Evolutionary conservation across 2,797 vertebrate genomes (phyloP), one percentile per base, ranked within the genome.

Genomic region (Delichon dasypus): DNA sequence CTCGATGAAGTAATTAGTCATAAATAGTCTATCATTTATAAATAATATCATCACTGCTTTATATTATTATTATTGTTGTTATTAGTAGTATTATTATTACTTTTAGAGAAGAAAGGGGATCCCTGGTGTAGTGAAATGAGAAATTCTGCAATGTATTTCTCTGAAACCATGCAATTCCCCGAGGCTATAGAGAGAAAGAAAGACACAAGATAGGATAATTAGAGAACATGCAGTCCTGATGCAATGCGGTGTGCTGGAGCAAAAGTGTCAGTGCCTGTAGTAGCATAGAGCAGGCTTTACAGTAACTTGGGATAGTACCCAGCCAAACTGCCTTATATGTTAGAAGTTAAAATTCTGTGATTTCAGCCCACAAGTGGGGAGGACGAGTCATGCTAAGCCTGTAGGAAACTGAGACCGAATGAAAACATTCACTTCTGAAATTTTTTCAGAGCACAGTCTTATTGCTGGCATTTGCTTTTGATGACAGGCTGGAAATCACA

Each of bases 391-490:
- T 0, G 3, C 7, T 70, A 75, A 65, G 5, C 9, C 70, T 65
- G 29, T 30, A 62, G 50, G 44, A 90, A 78, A 16, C 44, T 34
- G 18, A 47, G 36, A 57, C 14, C 38, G 78, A 83, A 85, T 23
- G 15, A 78, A 75, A 55, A 16, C 22, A 81, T 30, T 67, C 45
- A 42, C 50, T 84, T 84, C 16, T 81, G 51, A 90, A 88, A 88
- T 47, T 84, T 88, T 77, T 90, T 66, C 94, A 84, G 73, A 40
- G 51, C 22, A 11, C 0, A 57, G 25, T 34, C 27, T 85, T 86
- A 42, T 62, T 72, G n/a, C 36, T 81, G 91, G 44, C 26, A 66
- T 76, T 81, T 78, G 22, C 54, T 93, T 95, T 84, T 84, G 40
- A 77, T 51, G 82, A 30, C n/a, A 61, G 44, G 12, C 58, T 88